Evolutionary conservation across 1,140 invertebrate genomes (phyloP).

Genomic region (Drosophila leontia): DNA sequence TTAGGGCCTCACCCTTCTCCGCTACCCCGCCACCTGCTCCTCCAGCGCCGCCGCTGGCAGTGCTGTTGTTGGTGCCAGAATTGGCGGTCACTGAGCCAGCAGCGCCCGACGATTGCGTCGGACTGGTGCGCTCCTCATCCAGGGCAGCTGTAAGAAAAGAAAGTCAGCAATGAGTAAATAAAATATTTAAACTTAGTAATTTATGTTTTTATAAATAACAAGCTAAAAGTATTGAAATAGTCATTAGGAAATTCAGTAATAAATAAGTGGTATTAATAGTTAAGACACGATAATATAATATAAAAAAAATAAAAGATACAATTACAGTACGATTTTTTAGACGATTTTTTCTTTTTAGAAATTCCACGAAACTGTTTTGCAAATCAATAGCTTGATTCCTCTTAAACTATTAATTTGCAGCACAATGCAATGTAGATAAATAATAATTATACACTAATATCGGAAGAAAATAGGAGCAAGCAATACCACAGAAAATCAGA

Average conservation of each 20-base stretch:
- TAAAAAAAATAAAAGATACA: background rate
- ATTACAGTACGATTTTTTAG: background rate
- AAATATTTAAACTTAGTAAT: background rate
- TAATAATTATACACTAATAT: background rate
- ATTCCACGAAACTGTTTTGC: no score
- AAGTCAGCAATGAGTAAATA: background rate
- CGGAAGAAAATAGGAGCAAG: background rate
- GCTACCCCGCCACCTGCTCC: conserved; percentile 52
- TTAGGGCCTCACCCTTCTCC: conserved; percentile 85
- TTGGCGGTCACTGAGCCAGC: conserved; percentile 56
- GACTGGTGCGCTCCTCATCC: conserved; percentile 86
- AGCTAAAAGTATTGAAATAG: background rate
- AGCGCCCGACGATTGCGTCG: conserved; percentile 84
- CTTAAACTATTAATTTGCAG: background rate
- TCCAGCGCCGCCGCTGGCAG: conserved; percentile 54
- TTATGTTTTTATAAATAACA: background rate
- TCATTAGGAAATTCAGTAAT: background rate
- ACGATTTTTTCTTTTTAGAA: background rate
- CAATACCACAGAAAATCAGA: background rate
- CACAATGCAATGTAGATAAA: background rate
- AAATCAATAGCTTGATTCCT: background rate
- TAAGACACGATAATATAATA: background rate
- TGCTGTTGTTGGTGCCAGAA: conserved; percentile 54
- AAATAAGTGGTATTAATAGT: background rate
- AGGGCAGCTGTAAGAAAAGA: conserved; percentile 83